These are phyloP conservation scores for Bruchidius siliquastri DNA, from an alignment of 2,888 invertebrate species.

Conservation along the genomic window DNA sequence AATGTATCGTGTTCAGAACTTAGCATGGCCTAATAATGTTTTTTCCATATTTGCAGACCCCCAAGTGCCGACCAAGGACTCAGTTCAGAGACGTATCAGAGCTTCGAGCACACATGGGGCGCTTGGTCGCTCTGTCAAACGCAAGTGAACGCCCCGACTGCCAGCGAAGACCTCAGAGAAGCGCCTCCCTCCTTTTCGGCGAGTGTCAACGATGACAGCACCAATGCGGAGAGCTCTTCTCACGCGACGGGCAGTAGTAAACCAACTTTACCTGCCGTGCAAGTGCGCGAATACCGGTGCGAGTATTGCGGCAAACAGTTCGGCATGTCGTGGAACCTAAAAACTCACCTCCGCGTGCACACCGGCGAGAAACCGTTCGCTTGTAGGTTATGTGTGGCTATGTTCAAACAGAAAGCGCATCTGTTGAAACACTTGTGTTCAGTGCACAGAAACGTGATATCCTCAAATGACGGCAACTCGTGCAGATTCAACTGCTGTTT, in stretches of 20 bases:
- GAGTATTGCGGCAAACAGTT: constrained; percentile 88
- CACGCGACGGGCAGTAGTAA: constrained; percentile 42
- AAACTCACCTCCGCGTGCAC: constrained; percentile 82
- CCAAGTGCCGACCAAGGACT: constrained; percentile 64
- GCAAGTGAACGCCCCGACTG: constrained; percentile 53
- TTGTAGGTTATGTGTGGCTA: constrained; percentile 82
- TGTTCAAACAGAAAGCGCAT: constrained; percentile 90
- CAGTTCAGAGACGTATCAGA: constrained; percentile 49
- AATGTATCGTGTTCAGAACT: no score
- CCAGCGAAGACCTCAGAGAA: constrained; percentile 33
- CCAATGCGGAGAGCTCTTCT: constrained; percentile 46
- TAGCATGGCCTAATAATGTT: no score
- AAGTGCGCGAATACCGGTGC: constrained; percentile 80
- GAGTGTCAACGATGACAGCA: constrained; percentile 37
- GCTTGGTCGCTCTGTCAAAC: constrained; percentile 63
- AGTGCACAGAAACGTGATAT: constrained; percentile 83
- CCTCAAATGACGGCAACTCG: constrained; percentile 72
- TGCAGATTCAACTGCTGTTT: constrained; percentile 82
- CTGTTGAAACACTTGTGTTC: constrained; percentile 83
- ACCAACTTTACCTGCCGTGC: constrained; percentile 44
- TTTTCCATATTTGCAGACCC: constrained; percentile 40
- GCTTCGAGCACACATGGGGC: constrained; percentile 56
- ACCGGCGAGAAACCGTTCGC: constrained; percentile 88
- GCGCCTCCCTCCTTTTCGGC: constrained; percentile 39
- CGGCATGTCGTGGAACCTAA: constrained; percentile 89